Percentiles rank a stretch among this genome's conserved stretches.
phyloP scores from a whole-genome alignment of 2,113 vertebrate species.

The Epinephelus lanceolatus region DNA sequence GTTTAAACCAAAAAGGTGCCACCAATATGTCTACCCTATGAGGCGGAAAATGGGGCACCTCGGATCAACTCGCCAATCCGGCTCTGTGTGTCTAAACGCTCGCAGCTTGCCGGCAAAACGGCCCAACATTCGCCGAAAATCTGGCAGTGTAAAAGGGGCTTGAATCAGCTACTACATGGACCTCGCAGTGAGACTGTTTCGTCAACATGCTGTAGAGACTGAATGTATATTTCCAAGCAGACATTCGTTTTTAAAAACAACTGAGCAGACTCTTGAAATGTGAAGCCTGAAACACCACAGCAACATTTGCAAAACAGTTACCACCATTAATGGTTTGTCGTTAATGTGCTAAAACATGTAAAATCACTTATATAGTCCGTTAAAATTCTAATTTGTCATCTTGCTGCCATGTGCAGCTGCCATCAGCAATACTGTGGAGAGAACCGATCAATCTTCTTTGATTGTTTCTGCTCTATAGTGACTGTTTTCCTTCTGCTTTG shows the following conservation, averaged over 20 bases:
- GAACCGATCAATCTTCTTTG: conserved; percentile 19
- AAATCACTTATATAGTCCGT: not conserved
- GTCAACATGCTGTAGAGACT: not conserved
- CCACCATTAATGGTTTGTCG: not conserved
- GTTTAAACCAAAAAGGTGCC: no score
- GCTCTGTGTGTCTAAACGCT: no score
- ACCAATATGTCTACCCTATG: no score
- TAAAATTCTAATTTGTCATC: not conserved
- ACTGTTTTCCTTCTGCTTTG: conserved; percentile 23
- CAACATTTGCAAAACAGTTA: not conserved
- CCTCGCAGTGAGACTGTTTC: not conserved
- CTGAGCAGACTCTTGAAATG: not conserved
- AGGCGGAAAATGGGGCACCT: no score
- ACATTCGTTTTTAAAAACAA: not conserved
- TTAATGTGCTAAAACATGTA: not conserved
- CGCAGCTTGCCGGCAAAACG: no score
- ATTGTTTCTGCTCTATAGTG: conserved; percentile 12
- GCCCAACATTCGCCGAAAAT: no score
- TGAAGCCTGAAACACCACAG: not conserved
- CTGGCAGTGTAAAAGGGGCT: no score
- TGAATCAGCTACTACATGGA: not conserved
- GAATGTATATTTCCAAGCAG: not conserved
- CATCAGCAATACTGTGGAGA: not conserved
- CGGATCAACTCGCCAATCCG: no score
- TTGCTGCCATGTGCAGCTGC: not conserved